phyloP scores from a whole-genome alignment of 2,113 vertebrate species.

The Rallus limicola region DNA sequence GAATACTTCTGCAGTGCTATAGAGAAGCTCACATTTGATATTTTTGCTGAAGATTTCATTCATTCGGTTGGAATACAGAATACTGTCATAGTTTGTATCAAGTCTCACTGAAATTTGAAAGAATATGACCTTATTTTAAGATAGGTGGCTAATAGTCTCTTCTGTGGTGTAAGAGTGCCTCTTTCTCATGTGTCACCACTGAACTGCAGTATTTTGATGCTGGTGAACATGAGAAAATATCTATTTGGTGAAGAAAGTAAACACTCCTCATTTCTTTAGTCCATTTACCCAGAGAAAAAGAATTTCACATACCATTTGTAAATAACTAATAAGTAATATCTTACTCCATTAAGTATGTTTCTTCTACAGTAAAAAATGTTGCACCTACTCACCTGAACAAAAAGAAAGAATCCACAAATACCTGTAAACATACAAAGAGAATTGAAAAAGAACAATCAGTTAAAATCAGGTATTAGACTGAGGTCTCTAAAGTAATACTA shows the following conservation, averaged over 20 bases:
- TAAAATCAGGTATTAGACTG: neutral
- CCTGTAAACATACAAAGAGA: neutral
- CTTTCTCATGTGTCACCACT: neutral
- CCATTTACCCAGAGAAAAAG: neutral
- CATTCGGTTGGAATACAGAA: neutral
- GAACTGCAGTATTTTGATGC: neutral
- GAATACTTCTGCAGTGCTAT: neutral
- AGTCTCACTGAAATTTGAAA: neutral
- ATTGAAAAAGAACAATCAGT: neutral
- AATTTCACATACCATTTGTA: neutral
- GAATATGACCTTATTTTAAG: neutral
- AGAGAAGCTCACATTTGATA: neutral
- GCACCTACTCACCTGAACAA: neutral
- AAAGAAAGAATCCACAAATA: neutral
- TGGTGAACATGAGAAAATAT: neutral
- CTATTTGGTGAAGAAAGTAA: neutral
- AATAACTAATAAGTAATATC: neutral
- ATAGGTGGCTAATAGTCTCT: neutral
- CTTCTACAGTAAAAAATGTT: neutral
- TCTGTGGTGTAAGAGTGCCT: neutral
- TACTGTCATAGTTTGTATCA: neutral
- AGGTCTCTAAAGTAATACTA: neutral
- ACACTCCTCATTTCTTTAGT: neutral
- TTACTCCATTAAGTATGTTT: neutral
- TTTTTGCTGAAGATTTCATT: neutral